These are phyloP conservation scores for Ditylenchus weischeri DNA, from an alignment of 2,888 invertebrate species.

Conservation along the genomic window DNA sequence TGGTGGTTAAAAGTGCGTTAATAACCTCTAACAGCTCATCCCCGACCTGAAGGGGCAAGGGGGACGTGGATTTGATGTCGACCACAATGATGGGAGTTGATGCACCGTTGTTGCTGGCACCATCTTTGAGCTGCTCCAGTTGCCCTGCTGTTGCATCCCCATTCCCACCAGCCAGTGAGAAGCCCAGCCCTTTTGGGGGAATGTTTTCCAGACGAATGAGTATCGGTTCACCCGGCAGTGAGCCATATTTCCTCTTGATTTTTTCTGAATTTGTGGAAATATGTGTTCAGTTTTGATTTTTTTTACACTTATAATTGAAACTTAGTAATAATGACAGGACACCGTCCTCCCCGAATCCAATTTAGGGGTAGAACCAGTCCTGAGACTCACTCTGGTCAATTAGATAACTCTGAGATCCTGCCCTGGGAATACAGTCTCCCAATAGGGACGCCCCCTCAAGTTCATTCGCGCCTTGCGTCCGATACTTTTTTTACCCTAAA, in stretches of 20 bases:
- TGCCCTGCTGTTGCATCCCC: constrained; percentile 68
- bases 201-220: constrained; percentile 74
- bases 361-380: too few relatives aligned
- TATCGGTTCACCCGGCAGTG: constrained; percentile 67
- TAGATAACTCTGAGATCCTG: too few relatives aligned
- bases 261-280: constrained; percentile 68
- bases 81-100: constrained; percentile 78
- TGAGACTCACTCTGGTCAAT: too few relatives aligned
- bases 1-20: not conserved
- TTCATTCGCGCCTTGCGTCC: too few relatives aligned
- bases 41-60: constrained; percentile 75
- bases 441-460: too few relatives aligned
- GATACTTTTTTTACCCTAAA: too few relatives aligned
- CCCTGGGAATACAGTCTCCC: too few relatives aligned
- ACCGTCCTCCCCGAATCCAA: too few relatives aligned
- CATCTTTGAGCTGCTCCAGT: constrained; percentile 24
- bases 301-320: too few relatives aligned
- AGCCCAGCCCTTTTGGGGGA: constrained; percentile 75
- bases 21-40: constrained; percentile 88
- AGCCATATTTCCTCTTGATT: constrained; percentile 85
- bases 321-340: too few relatives aligned
- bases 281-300: too few relatives aligned
- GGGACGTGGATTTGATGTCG: constrained; percentile 84
- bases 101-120: constrained; percentile 59
- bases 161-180: constrained; percentile 88